A percentile compares a stretch with the other conserved stretches of the same genome.
Conservation (phyloP, 53 echinoderm and acorn worm genomes). For the Astropecten irregularis region DNA sequence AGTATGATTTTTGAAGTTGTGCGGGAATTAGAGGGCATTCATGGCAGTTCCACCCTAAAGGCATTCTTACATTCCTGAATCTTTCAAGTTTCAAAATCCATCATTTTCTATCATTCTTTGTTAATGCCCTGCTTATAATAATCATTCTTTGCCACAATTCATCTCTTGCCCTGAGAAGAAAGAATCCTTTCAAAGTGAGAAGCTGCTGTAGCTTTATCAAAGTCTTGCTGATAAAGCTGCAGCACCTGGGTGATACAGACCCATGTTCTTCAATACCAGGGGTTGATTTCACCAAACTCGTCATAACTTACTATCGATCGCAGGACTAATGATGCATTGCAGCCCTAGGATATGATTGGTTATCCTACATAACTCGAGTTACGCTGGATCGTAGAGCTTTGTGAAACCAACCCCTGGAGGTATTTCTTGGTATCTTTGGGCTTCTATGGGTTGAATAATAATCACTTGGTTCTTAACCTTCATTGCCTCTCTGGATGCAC, state of each 20-base stretch:
- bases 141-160: neutral
- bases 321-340: too few species aligned
- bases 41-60: too few species aligned
- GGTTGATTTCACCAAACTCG: too few species aligned
- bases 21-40: too few species aligned
- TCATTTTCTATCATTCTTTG: neutral
- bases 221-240: neutral
- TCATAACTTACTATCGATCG: too few species aligned
- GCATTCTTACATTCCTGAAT: neutral
- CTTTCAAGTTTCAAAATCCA: neutral
- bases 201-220: neutral
- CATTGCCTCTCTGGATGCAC: conserved; percentile 13
- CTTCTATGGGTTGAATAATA: neutral
- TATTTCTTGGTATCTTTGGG: neutral
- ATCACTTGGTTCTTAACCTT: conserved; percentile 9
- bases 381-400: too few species aligned
- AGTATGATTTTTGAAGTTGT: too few species aligned
- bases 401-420: too few species aligned
- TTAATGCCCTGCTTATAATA: neutral
- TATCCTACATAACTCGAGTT: too few species aligned
- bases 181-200: neutral
- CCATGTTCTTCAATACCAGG: too few species aligned
- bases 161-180: neutral
- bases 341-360: too few species aligned
- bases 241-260: neutral